Conservation (phyloP, 2,888 invertebrate species). For the Hyposoter didymator region DNA sequence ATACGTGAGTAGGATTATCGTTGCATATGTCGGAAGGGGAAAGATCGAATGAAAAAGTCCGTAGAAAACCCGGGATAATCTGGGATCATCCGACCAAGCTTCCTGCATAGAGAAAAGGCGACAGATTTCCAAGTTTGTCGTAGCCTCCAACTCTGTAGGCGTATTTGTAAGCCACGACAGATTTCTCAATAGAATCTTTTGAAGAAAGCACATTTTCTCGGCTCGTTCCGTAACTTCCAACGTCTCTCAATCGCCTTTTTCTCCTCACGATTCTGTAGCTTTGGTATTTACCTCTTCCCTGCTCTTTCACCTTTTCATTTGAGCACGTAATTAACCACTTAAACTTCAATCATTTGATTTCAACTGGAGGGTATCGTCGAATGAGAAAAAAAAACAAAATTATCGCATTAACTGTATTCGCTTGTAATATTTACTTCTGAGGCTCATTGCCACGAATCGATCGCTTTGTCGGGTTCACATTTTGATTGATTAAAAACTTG, state of each 20-base stretch:
- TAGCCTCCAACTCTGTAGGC: constrained; percentile 47
- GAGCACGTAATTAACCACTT: neutral
- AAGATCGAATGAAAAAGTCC: constrained; percentile 47
- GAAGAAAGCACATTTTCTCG: constrained; percentile 33
- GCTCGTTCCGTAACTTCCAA: constrained; percentile 22
- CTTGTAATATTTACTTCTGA: no score
- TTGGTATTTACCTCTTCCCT: neutral
- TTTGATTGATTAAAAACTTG: no score
- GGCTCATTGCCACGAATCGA: no score
- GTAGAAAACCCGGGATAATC: constrained; percentile 71
- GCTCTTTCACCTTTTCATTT: neutral
- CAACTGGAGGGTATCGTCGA: neutral
- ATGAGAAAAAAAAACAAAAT: neutral
- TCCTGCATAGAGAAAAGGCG: constrained; percentile 58
- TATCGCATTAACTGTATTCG: neutral
- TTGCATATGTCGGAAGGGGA: neutral
- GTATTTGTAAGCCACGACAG: constrained; percentile 25
- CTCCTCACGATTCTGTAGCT: constrained; percentile 24
- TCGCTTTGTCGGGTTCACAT: no score
- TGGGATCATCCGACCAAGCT: constrained; percentile 74
- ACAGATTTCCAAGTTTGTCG: constrained; percentile 72
- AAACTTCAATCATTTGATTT: neutral
- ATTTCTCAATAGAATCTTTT: constrained; percentile 55
- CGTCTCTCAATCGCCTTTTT: constrained; percentile 16
- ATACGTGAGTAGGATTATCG: constrained; percentile 11